Percentiles rank a stretch among this genome's conserved stretches.
Conservation (phyloP, 2,797 vertebrate species). For the Cyprinella venusta region DNA sequence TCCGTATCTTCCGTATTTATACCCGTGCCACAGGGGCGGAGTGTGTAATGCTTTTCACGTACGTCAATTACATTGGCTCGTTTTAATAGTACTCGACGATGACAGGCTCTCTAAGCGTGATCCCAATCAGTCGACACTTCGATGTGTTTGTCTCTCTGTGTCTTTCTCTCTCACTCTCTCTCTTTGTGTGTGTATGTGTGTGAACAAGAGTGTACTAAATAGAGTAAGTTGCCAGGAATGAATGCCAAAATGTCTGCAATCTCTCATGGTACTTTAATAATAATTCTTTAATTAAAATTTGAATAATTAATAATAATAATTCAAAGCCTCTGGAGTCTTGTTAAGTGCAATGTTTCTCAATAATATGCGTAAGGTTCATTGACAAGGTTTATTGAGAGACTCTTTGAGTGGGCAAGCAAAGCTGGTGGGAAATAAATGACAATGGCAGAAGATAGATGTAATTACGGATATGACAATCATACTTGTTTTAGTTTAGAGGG, state of each 20-base stretch:
- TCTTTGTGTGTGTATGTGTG: neutral
- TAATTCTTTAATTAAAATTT: neutral
- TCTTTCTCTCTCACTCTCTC: too few relatives aligned
- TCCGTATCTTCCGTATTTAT: too few relatives aligned
- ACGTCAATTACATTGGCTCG: too few relatives aligned
- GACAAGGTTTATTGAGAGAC: neutral
- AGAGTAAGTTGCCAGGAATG: neutral
- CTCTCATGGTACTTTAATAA: neutral
- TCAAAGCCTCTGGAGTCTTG: neutral
- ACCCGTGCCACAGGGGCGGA: too few relatives aligned
- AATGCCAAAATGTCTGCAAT: slow-evolving; percentile 5
- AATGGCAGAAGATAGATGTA: slow-evolving; percentile 23
- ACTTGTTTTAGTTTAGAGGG: neutral
- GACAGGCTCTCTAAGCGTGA: too few relatives aligned
- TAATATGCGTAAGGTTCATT: neutral
- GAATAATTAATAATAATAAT: neutral
- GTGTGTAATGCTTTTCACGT: too few relatives aligned
- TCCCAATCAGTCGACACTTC: too few relatives aligned
- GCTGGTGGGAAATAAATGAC: neutral
- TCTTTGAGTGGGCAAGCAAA: neutral
- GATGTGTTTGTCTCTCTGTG: too few relatives aligned
- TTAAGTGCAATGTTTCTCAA: slow-evolving; percentile 4
- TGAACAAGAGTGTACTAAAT: neutral
- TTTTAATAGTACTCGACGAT: too few relatives aligned
- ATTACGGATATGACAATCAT: slow-evolving; percentile 30